phyloP scores from a whole-genome alignment of 1,140 invertebrate genomes.

The Bombus difficillimus region DNA sequence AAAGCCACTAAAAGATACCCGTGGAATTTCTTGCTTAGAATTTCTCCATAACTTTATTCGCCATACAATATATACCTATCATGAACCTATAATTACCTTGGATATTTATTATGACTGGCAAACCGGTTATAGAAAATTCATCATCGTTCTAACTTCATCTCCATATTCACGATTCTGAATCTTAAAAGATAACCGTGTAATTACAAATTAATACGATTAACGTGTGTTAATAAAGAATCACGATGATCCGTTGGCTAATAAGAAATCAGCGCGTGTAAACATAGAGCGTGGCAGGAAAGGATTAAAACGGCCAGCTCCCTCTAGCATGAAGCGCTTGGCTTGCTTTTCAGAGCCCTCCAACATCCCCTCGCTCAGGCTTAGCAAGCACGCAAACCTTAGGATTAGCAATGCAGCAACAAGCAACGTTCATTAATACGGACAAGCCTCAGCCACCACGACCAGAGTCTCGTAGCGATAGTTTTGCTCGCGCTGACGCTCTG shows the following conservation, averaged over 20 bases:
- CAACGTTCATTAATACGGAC: constrained; percentile 42
- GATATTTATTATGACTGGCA: too few species aligned
- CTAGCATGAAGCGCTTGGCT: constrained; percentile 76
- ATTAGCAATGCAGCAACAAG: constrained; percentile 61
- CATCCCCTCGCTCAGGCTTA: constrained; percentile 74
- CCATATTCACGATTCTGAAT: background rate
- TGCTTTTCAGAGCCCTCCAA: constrained; percentile 79
- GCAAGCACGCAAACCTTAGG: constrained; percentile 70
- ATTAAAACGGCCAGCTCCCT: constrained; percentile 50
- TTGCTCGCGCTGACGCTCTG: constrained; percentile 72
- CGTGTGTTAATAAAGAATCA: background rate
- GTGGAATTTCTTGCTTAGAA: background rate
- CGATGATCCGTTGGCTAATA: background rate
- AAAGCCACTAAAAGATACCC: background rate
- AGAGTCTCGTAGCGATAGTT: constrained; percentile 78
- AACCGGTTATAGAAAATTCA: too few species aligned
- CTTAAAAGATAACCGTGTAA: background rate
- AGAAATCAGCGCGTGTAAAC: constrained; percentile 12
- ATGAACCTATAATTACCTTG: too few species aligned
- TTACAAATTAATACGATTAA: constrained; percentile 33
- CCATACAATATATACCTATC: too few species aligned
- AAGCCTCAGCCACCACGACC: constrained; percentile 71
- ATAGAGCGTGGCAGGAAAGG: constrained; percentile 46
- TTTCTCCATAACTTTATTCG: background rate
- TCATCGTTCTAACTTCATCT: background rate